Evolutionary conservation across 1,140 invertebrate genomes (phyloP).

Genomic region (Riptortus pedestris): DNA sequence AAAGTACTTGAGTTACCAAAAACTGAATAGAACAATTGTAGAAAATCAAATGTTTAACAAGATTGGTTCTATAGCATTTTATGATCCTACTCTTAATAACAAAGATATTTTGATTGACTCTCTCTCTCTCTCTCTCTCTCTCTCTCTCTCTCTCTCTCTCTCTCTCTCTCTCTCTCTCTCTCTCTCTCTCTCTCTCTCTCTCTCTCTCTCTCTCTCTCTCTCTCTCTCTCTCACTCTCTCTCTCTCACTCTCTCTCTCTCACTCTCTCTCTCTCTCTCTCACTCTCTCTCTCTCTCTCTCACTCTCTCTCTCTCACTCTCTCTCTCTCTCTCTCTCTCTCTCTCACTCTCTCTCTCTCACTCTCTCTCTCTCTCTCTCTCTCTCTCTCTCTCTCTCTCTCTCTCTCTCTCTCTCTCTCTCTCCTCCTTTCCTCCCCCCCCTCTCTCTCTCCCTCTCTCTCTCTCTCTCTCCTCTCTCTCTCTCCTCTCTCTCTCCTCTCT

Average conservation of each 20-base stretch:
- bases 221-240: slow-evolving; percentile 21
- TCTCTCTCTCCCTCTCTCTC: not conserved
- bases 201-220: slow-evolving; percentile 32
- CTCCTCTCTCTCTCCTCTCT: not conserved
- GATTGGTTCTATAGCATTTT: too few species aligned
- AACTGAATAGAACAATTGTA: too few species aligned
- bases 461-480: not conserved
- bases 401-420: not conserved
- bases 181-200: slow-evolving; percentile 36
- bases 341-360: not conserved
- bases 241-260: slow-evolving; percentile 1
- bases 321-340: not conserved
- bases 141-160: too few species aligned
- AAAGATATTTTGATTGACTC: too few species aligned
- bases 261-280: slow-evolving; percentile 4
- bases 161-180: slow-evolving; percentile 38
- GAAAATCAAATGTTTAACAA: too few species aligned
- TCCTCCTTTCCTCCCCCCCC: too few species aligned
- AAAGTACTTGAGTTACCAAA: too few species aligned
- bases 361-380: not conserved
- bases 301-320: not conserved
- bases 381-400: not conserved
- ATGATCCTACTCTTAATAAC: too few species aligned
- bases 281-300: not conserved
- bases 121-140: too few species aligned